These are phyloP conservation scores for Cyphomyrmex costatus DNA, from an alignment of 1,140 invertebrate genomes.

Conservation along the genomic window DNA sequence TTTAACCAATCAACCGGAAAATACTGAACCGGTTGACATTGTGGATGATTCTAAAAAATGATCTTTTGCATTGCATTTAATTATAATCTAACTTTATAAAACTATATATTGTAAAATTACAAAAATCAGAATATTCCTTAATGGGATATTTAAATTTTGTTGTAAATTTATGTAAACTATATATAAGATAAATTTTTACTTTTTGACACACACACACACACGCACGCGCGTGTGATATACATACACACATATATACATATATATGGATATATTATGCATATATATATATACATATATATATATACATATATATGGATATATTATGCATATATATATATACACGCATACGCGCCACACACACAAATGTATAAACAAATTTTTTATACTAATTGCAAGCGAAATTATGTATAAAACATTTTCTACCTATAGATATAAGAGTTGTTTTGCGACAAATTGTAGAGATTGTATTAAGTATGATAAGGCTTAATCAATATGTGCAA, in stretches of 20 bases:
- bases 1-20: slow-evolving; percentile 72
- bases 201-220: too few species aligned
- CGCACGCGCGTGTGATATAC: too few species aligned
- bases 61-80: slow-evolving; percentile 11
- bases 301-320: too few species aligned
- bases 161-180: slow-evolving; percentile 21
- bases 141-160: not conserved
- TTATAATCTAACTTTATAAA: slow-evolving; percentile 7
- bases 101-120: too few species aligned
- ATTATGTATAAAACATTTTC: not conserved
- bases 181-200: not conserved
- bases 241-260: too few species aligned
- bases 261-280: too few species aligned
- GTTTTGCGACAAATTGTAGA: not conserved
- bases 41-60: slow-evolving; percentile 48
- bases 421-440: not conserved
- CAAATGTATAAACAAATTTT: not conserved
- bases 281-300: not conserved
- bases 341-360: too few species aligned
- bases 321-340: too few species aligned
- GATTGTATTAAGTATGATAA: slow-evolving; percentile 5
- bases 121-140: not conserved
- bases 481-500: not conserved
- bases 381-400: not conserved
- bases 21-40: slow-evolving; percentile 47